Conservation (phyloP, 2,113 vertebrate genomes). For the Chrysemys picta region DNA sequence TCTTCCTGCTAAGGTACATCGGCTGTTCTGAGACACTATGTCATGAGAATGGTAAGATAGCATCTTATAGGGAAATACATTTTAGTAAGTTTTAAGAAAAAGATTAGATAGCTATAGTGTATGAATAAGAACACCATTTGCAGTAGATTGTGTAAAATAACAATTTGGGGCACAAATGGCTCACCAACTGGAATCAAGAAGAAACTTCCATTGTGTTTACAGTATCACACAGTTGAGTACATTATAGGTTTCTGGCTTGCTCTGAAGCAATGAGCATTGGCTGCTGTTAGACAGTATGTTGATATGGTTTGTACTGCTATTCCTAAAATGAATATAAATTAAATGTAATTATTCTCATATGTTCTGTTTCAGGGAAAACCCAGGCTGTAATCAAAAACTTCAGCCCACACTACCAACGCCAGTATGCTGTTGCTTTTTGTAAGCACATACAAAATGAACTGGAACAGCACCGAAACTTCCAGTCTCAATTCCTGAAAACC, state of each 20-base stretch:
- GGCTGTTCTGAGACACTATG: accelerated
- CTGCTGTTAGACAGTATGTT: neutral
- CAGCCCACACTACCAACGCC: conserved; percentile 85
- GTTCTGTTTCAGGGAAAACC: conserved; percentile 80
- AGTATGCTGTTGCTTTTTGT: conserved; percentile 86
- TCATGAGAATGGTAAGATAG: neutral
- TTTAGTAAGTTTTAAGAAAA: neutral
- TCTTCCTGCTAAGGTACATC: neutral
- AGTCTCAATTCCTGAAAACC: conserved; percentile 84
- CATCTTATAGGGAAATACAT: neutral
- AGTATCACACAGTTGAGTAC: neutral
- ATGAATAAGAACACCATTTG: neutral
- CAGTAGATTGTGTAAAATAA: neutral
- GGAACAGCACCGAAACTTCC: conserved; percentile 81
- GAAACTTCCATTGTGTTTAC: neutral
- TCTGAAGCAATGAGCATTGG: neutral
- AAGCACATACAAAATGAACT: conserved; percentile 85
- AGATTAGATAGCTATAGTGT: neutral
- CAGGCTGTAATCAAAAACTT: conserved; percentile 87
- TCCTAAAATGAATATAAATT: neutral
- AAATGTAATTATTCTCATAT: conserved; percentile 15
- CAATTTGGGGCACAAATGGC: neutral
- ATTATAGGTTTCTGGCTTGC: neutral
- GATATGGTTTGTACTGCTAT: neutral
- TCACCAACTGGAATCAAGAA: neutral